Conservation (phyloP, 1,140 invertebrate genomes). For the Rhizoglyphus robini region DNA sequence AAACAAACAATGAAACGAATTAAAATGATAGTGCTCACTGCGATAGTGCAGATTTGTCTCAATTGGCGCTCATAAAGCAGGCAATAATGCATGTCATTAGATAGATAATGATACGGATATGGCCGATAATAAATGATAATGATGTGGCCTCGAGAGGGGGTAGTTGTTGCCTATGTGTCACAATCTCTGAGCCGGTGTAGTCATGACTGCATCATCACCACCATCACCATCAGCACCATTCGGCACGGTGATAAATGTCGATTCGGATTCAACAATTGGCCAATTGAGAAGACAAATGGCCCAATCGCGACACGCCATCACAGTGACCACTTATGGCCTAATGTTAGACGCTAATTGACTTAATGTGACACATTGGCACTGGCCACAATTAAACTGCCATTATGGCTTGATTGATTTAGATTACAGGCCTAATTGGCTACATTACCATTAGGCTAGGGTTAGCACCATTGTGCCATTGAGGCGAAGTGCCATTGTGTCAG, state of each 20-base stretch:
- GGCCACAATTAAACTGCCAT: slow-evolving; percentile 3
- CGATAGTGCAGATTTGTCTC: background rate
- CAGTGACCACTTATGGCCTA: background rate
- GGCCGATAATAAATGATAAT: slow-evolving; percentile 14
- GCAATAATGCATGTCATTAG: slow-evolving; percentile 11
- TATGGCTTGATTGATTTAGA: slow-evolving; percentile 13
- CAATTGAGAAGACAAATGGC: slow-evolving; percentile 15
- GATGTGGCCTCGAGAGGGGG: background rate
- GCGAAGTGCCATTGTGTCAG: too few relatives aligned
- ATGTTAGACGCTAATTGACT: slow-evolving; percentile 12
- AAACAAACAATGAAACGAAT: background rate
- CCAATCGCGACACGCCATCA: background rate
- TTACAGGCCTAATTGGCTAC: background rate
- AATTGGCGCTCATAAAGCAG: background rate
- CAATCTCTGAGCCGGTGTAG: too few relatives aligned
- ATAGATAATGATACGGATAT: slow-evolving; percentile 11
- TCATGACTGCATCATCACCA: too few relatives aligned
- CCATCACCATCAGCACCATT: too few relatives aligned
- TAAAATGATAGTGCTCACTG: background rate
- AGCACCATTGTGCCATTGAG: too few relatives aligned
- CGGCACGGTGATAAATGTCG: background rate
- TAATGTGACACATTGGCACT: slow-evolving; percentile 5
- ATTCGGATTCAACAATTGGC: slow-evolving; percentile 1
- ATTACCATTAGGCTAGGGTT: background rate
- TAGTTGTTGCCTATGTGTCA: too few relatives aligned